These are phyloP conservation scores for Spilosoma lubricipeda DNA, from an alignment of 2,888 invertebrate genomes.

Conservation along the genomic window DNA sequence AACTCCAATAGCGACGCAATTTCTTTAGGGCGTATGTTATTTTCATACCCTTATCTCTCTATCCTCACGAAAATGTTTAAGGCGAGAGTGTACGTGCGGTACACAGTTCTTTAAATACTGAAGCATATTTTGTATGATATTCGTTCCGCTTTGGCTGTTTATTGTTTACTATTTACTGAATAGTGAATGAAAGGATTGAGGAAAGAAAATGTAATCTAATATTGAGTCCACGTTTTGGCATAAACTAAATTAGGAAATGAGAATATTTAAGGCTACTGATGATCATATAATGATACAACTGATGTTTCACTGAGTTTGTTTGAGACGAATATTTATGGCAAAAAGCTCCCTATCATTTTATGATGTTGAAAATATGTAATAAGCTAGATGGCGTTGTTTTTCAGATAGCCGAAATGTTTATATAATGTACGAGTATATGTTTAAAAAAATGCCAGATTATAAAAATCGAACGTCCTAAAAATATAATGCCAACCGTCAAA, in stretches of 20 bases:
- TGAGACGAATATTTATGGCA: neutral
- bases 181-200: no score
- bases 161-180: neutral
- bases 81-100: conserved; percentile 11
- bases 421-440: no score
- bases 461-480: conserved; percentile 9
- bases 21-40: conserved; percentile 55
- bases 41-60: conserved; percentile 31
- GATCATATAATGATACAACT: no score
- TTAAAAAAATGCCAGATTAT: neutral
- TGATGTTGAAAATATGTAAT: neutral
- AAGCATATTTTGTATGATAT: neutral
- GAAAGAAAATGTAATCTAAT: neutral
- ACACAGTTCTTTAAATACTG: conserved; percentile 6
- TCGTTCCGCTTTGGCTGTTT: neutral
- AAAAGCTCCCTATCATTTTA: neutral
- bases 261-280: no score
- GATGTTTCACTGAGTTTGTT: no score
- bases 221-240: neutral
- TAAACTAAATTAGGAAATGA: neutral
- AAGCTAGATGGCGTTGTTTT: no score
- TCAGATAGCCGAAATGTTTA: no score
- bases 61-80: conserved; percentile 21
- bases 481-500: conserved; percentile 28
- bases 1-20: conserved; percentile 72